Evolutionary conservation across 2,113 vertebrate genomes (phyloP).

Genomic region (Stigmatopora argus): DNA sequence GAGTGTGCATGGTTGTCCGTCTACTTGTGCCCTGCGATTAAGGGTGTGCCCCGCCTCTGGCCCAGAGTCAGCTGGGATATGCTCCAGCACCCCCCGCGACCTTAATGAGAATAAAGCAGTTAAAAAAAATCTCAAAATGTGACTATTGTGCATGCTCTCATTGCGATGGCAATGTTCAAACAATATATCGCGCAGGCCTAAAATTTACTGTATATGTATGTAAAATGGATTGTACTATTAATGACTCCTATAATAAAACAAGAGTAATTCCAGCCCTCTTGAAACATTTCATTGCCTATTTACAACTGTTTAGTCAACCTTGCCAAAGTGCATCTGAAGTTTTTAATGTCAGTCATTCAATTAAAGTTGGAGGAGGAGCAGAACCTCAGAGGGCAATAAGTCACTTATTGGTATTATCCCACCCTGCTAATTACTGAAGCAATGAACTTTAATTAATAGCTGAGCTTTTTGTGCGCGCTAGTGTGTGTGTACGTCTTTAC

Average conservation of each 20-base stretch:
- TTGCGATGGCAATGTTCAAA: no score
- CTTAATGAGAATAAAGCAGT: no score
- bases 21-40: no score
- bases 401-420: slow-evolving; percentile 69
- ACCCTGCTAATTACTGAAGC: slow-evolving; percentile 69
- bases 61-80: no score
- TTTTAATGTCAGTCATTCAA: slow-evolving; percentile 71
- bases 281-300: slow-evolving; percentile 56
- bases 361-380: slow-evolving; percentile 61
- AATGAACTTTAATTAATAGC: slow-evolving; percentile 74
- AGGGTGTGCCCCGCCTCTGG: no score
- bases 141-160: no score
- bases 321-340: slow-evolving; percentile 63
- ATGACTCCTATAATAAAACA: background rate
- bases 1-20: no score
- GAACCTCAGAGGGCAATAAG: slow-evolving; percentile 64
- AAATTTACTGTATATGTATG: background rate
- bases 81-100: no score
- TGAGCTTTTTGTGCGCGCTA: slow-evolving; percentile 22
- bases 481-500: slow-evolving; percentile 29
- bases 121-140: no score
- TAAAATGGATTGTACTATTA: background rate
- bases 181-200: no score
- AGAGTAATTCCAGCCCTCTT: slow-evolving; percentile 6
- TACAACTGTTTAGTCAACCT: slow-evolving; percentile 67